These are phyloP conservation scores for Archegozetes longisetosus DNA, from an alignment of 1,140 invertebrate genomes.

Conservation along the genomic window DNA sequence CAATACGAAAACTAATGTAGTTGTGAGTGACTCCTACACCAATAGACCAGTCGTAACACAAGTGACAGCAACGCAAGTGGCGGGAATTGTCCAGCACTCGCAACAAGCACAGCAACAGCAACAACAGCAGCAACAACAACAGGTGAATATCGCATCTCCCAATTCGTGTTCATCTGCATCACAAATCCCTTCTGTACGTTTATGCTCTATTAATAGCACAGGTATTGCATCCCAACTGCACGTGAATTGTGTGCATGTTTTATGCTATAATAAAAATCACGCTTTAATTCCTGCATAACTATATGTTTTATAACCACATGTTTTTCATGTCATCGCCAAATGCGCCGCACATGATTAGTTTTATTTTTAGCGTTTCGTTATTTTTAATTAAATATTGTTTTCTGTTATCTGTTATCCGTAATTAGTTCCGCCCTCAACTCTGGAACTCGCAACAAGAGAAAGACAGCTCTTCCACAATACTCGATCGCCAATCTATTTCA, in stretches of 20 bases:
- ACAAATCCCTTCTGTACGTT: constrained; percentile 12
- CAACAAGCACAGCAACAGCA: background rate
- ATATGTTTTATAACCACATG: background rate
- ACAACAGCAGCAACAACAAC: background rate
- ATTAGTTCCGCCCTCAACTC: background rate
- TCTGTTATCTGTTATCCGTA: background rate
- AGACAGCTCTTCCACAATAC: background rate
- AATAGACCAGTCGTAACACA: constrained; percentile 11
- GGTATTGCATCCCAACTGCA: constrained; percentile 12
- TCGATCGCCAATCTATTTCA: constrained; percentile 15
- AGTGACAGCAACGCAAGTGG: constrained; percentile 9
- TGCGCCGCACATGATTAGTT: background rate
- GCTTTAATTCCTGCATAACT: background rate
- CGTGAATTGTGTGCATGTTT: background rate
- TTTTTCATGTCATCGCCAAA: background rate
- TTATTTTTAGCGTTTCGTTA: background rate
- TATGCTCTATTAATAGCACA: background rate
- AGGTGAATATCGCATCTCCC: background rate
- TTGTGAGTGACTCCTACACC: constrained; percentile 1
- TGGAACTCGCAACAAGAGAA: constrained; percentile 6
- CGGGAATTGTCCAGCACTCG: constrained; percentile 2
- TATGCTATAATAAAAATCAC: background rate
- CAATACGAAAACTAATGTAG: constrained; percentile 4
- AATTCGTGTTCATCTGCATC: background rate
- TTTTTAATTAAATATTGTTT: background rate